Conservation (phyloP, 2,888 invertebrate genomes). For the Bugulina stolonifera region DNA sequence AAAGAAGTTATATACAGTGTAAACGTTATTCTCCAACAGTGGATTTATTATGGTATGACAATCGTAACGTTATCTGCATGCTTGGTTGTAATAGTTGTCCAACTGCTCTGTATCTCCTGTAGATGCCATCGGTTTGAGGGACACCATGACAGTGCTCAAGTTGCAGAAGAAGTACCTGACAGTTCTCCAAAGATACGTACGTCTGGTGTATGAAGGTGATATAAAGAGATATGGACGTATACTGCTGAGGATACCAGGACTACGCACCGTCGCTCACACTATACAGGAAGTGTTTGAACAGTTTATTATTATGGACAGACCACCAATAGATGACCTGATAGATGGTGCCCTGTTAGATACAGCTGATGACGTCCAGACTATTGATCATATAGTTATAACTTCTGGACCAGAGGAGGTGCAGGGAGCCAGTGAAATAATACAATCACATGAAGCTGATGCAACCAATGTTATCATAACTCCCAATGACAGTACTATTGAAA, state of each 20-base stretch:
- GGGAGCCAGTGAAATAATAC: too few species aligned
- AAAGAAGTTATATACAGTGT: too few species aligned
- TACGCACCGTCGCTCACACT: conserved; percentile 50
- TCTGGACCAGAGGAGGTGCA: too few species aligned
- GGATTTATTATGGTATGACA: too few species aligned
- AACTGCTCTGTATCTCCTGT: too few species aligned
- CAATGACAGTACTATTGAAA: too few species aligned
- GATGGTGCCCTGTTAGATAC: background rate
- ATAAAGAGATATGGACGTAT: conserved; percentile 46
- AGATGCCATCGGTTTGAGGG: conserved; percentile 49
- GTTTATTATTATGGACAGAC: conserved; percentile 13
- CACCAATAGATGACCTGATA: background rate
- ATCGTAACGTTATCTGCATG: too few species aligned
- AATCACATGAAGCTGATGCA: too few species aligned
- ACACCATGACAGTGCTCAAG: conserved; percentile 40
- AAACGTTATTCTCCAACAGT: too few species aligned
- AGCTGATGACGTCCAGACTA: background rate
- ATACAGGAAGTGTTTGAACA: conserved; percentile 38
- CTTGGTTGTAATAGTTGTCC: too few species aligned
- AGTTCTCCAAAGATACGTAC: conserved; percentile 44
- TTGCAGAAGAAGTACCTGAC: conserved; percentile 48
- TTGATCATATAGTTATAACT: conserved; percentile 12
- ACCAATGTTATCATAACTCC: too few species aligned
- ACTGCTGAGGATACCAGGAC: conserved; percentile 47
- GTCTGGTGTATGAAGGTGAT: conserved; percentile 38